Evolutionary conservation across 2,888 invertebrate species (phyloP).

Genomic region (Prosopocoilus inquinatus): DNA sequence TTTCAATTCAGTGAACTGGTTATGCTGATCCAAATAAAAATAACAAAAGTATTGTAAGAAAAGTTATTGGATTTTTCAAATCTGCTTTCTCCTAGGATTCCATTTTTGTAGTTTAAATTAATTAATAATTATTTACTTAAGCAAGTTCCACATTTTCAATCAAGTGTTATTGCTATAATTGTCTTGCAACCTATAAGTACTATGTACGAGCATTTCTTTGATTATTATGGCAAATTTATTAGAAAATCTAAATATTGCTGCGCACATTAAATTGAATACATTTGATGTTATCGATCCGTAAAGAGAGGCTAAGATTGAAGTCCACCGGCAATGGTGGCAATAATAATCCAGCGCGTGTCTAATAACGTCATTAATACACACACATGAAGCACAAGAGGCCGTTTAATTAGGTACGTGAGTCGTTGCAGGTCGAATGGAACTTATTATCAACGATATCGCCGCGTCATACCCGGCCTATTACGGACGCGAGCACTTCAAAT

Average conservation of each 20-base stretch:
- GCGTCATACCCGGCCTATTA: slow-evolving; percentile 35
- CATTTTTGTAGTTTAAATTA: no score
- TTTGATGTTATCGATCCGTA: no score
- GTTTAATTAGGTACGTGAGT: slow-evolving; percentile 44
- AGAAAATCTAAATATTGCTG: neutral
- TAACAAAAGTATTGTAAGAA: no score
- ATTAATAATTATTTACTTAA: no score
- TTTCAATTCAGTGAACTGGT: no score
- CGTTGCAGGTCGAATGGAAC: slow-evolving; percentile 37
- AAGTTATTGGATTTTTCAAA: no score
- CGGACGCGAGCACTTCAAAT: slow-evolving; percentile 22
- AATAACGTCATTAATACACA: slow-evolving; percentile 39
- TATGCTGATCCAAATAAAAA: no score
- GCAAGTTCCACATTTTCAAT: no score
- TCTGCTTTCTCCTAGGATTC: no score
- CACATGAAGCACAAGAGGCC: slow-evolving; percentile 22
- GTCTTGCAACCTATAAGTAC: no score
- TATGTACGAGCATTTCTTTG: no score
- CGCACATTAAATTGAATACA: neutral
- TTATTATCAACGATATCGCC: slow-evolving; percentile 37
- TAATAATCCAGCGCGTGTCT: slow-evolving; percentile 34
- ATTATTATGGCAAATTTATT: neutral
- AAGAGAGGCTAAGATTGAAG: neutral
- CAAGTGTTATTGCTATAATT: no score
- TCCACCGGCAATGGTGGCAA: slow-evolving; percentile 14